A percentile compares a stretch with the other conserved stretches of the same genome.
Evolutionary conservation across 2,113 vertebrate species (phyloP).

Genomic region (Meriones unguiculatus): DNA sequence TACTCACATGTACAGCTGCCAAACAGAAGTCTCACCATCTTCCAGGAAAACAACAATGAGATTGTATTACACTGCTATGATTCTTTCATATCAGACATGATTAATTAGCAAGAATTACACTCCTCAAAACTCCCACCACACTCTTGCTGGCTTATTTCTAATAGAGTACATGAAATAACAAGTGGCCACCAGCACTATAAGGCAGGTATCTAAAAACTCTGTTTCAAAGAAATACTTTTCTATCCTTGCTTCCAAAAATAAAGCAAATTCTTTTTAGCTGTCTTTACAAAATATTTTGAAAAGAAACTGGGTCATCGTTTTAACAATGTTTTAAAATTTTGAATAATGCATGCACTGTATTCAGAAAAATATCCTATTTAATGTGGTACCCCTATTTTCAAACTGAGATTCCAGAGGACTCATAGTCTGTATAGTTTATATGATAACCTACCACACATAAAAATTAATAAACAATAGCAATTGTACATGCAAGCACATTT

Average conservation of each 20-base stretch:
- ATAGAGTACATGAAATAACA: slow-evolving; percentile 76
- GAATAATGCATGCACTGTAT: slow-evolving; percentile 45
- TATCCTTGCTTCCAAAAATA: slow-evolving; percentile 69
- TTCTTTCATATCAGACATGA: slow-evolving; percentile 86
- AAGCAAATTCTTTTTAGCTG: slow-evolving; percentile 60
- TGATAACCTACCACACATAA: slow-evolving; percentile 67
- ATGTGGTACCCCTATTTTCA: slow-evolving; percentile 61
- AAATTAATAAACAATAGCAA: slow-evolving; percentile 72
- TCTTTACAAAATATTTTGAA: neutral
- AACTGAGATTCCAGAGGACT: slow-evolving; percentile 64
- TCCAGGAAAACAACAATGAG: slow-evolving; percentile 88
- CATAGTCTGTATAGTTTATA: slow-evolving; percentile 37
- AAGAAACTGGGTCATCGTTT: slow-evolving; percentile 20
- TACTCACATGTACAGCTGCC: slow-evolving; percentile 78
- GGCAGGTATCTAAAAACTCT: slow-evolving; percentile 75
- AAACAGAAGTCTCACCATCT: slow-evolving; percentile 86
- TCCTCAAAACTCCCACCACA: slow-evolving; percentile 85
- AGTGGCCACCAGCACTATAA: slow-evolving; percentile 73
- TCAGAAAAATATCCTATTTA: slow-evolving; percentile 44
- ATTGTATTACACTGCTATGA: slow-evolving; percentile 85
- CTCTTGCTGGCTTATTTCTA: slow-evolving; percentile 82
- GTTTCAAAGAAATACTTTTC: slow-evolving; percentile 72
- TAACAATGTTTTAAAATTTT: slow-evolving; percentile 58
- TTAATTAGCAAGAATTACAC: slow-evolving; percentile 87
- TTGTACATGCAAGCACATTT: slow-evolving; percentile 65